Percentiles rank a stretch among this genome's conserved stretches.
These are phyloP conservation scores for Pteronotus mesoamericanus DNA, from an alignment of 2,797 vertebrate species.

Conservation along the genomic window DNA sequence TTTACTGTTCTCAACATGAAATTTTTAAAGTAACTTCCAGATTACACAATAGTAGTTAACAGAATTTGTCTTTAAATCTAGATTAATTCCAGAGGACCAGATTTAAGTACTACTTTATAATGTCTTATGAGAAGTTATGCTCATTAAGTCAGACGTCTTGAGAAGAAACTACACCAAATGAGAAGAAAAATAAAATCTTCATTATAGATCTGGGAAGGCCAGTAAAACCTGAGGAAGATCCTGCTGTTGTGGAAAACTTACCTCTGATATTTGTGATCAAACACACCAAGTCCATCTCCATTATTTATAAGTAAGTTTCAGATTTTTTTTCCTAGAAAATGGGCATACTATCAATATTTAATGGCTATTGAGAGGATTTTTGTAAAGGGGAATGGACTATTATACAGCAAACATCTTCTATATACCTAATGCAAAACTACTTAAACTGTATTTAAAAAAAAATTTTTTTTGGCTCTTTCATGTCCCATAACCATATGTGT, in stretches of 20 bases:
- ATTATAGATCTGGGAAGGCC: neutral
- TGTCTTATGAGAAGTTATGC: neutral
- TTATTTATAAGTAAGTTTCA: neutral
- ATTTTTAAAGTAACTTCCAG: conserved; percentile 12
- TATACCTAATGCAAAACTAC: neutral
- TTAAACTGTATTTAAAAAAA: no score
- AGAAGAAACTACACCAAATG: neutral
- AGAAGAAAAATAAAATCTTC: neutral
- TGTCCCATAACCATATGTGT: neutral
- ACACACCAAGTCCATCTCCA: neutral
- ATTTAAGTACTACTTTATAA: neutral
- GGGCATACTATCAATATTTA: neutral
- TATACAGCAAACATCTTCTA: neutral
- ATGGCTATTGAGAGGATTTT: neutral
- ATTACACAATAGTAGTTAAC: neutral
- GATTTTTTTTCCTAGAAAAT: neutral
- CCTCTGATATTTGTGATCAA: neutral
- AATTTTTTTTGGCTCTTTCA: neutral
- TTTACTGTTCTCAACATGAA: neutral
- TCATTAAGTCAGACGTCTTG: neutral
- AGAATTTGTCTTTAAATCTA: conserved; percentile 1
- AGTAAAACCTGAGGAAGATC: neutral
- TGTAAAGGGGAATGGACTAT: neutral
- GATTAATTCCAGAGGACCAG: neutral
- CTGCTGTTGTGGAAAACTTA: neutral